Evolutionary conservation across 2,888 invertebrate genomes (phyloP).

Genomic region (Ctena decussata): DNA sequence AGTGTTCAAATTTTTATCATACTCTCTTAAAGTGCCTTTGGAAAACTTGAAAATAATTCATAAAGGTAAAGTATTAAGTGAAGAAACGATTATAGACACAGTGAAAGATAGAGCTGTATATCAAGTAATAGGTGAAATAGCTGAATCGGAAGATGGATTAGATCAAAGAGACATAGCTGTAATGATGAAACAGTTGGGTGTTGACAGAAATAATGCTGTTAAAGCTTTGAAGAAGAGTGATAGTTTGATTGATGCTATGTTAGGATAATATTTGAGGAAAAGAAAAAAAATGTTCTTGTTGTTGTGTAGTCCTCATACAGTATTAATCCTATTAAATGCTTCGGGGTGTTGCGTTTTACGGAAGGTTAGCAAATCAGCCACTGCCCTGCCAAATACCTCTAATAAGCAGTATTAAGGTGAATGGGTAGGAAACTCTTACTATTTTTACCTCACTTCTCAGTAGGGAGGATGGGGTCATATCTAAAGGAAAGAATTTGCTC

Average conservation of each 20-base stretch:
- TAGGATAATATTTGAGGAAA: conserved; percentile 51
- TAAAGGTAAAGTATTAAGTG: conserved; percentile 76
- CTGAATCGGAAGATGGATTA: conserved; percentile 73
- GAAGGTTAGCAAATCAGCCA: too few species aligned
- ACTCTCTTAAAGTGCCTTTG: conserved; percentile 71
- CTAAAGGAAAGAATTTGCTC: too few species aligned
- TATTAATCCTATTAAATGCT: too few species aligned
- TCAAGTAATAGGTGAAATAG: conserved; percentile 78
- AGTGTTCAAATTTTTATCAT: conserved; percentile 71
- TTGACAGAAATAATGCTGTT: conserved; percentile 79
- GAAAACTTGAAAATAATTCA: conserved; percentile 80
- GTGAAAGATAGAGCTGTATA: conserved; percentile 74
- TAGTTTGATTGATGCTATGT: conserved; percentile 79
- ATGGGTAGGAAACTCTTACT: too few species aligned
- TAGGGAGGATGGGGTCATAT: too few species aligned
- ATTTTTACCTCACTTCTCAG: too few species aligned
- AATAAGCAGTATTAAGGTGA: too few species aligned
- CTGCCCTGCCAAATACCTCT: too few species aligned
- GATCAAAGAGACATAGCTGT: conserved; percentile 74
- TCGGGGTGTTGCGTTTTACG: too few species aligned
- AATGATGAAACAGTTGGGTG: conserved; percentile 77
- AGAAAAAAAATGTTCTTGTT: too few species aligned
- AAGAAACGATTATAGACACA: conserved; percentile 63
- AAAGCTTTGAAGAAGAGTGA: conserved; percentile 69
- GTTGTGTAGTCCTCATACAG: too few species aligned